Base-by-base conservation (phyloP, 2,113 vertebrate species). In the Lontra canadensis region DNA sequence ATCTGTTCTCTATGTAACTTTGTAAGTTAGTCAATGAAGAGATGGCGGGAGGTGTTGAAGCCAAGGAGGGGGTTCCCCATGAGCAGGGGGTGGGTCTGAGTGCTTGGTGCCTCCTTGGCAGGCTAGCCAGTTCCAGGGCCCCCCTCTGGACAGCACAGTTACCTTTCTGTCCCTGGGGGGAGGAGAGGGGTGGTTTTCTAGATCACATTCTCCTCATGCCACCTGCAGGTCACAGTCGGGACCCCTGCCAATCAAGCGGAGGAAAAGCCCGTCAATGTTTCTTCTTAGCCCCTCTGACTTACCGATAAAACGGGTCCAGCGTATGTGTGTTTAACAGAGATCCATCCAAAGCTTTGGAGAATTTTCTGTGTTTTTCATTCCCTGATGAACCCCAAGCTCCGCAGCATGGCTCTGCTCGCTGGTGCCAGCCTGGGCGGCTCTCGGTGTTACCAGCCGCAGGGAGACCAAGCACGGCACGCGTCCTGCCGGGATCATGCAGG, bases 21-120 rank as follows among this genome's bases (percentile, higher is more conserved):
- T 39, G 61, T 25, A 65, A 61, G 74, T 36, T 57, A 36, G 74
- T 0, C 0, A 6, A 10, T 17, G 61, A 73, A 26, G 34, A 14
- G 14, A 47, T 9, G 31, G 85, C 1, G 8, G 13, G 86, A 20
- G 4, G 34, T 61, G n/a, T 36, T 21, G 81, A 25, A 49, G 42
- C 10, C 4, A 12, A 63, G 6, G 52, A 39, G 55, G 23, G 21
- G 52, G 52, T 55, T 36, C 49, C 20, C 61, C 6, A 3, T 1
- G 6, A 31, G 7, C 29, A 42, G 21, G 34, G 12, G 2, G 1
- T 0, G 25, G n/a, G 18, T 20, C 23, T 13, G 3, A 79, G 81
- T 7, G 13, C 17, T 18, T 0, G 47, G 5, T 21, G 63, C 20
- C 11, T 17, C 7, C 52, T 71, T 0, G 0, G 49, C 13, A 20